Evolutionary conservation across 2,888 invertebrate genomes (phyloP), one percentile per base, ranked within the genome.

Genomic region (Taphrorychus bicolor): DNA sequence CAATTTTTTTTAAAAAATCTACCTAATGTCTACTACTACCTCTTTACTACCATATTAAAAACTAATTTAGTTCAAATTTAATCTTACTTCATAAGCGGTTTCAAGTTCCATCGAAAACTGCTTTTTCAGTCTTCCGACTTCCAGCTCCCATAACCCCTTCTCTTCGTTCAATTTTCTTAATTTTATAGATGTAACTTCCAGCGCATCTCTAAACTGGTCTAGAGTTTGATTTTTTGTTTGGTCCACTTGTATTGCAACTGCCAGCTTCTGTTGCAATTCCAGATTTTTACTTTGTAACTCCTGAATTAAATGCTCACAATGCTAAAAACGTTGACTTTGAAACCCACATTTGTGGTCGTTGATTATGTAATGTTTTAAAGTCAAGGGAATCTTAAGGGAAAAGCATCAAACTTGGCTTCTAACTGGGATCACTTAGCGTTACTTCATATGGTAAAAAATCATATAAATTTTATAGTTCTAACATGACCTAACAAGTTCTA

Each of bases 171-270:
- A 66, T 40, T 66, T 71, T 59, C 79, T 76, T 73, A 83, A 77
- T 67, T 80, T 81, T 2, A 72, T 64, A 0, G 79, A 77, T 32
- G 85, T 72, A 66, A 85, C 85, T 14, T 87, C 82, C 85, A 89
- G 89, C 0, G 89, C 88, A 11, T 86, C 86, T 62, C 89, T 86
- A 45, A 91, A 85, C 74, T 88, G 88, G 2, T 83, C 76, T 60
- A 94, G 87, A 0, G 91, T 88, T 0, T 84, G 81, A 74, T 93
- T 93, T 77, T 94, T 94, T 0, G 89, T 86, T 61, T 88, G 86
- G 79, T 94, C 93, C 0, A 93, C 90, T 79, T 89, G 87, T 3
- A 93, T 80, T 0, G 93, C 93, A 0, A 93, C 92, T 0, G 93
- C 91, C 22, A 94, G 79, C 74, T 90, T 90, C 78, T 94, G 91